These are phyloP conservation scores for Coptodon rendalli DNA, from an alignment of 2,113 vertebrate genomes.

Conservation along the genomic window DNA sequence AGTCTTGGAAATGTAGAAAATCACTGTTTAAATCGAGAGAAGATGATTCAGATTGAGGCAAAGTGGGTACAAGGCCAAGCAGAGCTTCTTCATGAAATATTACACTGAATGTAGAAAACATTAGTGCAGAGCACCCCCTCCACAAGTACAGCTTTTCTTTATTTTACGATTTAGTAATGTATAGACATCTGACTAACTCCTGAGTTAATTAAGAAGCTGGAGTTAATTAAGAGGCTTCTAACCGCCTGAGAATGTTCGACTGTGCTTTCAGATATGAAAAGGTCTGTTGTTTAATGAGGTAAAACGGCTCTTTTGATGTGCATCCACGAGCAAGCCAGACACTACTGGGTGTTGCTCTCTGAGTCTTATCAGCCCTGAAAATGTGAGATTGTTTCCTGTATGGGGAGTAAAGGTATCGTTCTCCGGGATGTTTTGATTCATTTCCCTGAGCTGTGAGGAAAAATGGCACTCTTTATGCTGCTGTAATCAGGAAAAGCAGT, in stretches of 20 bases:
- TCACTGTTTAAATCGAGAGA: not conserved
- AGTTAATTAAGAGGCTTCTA: conserved; percentile 31
- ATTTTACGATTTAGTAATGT: not conserved
- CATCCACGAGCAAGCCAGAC: not conserved
- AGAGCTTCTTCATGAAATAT: not conserved
- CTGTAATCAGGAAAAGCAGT: conserved; percentile 25
- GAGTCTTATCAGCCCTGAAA: conserved; percentile 42
- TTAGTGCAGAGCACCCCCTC: not conserved
- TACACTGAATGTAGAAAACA: not conserved
- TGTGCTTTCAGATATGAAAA: conserved; percentile 11
- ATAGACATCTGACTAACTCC: not conserved
- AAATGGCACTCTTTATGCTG: conserved; percentile 3
- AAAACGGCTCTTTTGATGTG: not conserved
- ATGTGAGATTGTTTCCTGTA: conserved; percentile 27
- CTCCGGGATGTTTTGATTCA: conserved; percentile 32
- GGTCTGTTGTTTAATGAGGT: conserved; percentile 27
- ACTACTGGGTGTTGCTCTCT: not conserved
- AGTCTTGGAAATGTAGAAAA: not conserved
- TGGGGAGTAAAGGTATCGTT: conserved; percentile 43
- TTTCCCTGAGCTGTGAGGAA: conserved; percentile 1
- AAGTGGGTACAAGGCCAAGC: not conserved
- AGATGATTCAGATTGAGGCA: not conserved
- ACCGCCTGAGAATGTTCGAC: not conserved
- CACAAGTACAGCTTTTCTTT: not conserved
- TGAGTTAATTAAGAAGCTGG: not conserved